A percentile compares a stretch with the other conserved stretches of the same genome.
Evolutionary conservation across 2,797 vertebrate genomes (phyloP).

Genomic region (Bradypodion ventrale): DNA sequence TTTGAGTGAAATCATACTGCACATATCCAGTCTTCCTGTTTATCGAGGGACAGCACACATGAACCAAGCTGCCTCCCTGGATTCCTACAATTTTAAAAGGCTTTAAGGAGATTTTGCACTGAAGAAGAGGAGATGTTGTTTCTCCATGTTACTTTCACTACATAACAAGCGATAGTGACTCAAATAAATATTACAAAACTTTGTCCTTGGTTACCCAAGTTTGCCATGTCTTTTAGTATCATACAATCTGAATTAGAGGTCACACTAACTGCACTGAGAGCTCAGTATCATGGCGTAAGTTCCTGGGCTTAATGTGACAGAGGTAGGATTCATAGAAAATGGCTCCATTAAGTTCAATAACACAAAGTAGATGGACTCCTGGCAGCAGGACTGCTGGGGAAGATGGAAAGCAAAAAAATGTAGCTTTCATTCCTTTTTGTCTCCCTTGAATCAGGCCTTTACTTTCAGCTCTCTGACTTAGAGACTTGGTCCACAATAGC

Average conservation of each 20-base stretch:
- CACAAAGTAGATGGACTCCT: neutral
- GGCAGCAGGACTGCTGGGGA: neutral
- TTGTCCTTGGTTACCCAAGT: conserved; percentile 25
- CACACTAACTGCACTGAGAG: neutral
- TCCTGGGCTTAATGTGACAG: neutral
- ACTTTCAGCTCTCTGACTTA: neutral
- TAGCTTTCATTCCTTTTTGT: neutral
- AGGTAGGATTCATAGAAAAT: neutral
- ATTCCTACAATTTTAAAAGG: conserved; percentile 21
- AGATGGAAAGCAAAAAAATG: neutral
- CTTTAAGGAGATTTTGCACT: conserved; percentile 20
- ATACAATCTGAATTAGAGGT: neutral
- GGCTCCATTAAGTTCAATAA: neutral
- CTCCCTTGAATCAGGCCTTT: neutral
- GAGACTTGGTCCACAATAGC: neutral
- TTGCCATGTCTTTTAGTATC: conserved; percentile 20
- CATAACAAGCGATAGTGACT: conserved; percentile 12
- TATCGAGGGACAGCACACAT: conserved; percentile 6
- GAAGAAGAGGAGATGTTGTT: conserved; percentile 22
- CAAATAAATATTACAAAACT: neutral
- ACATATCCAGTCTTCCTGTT: conserved; percentile 33
- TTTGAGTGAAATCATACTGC: conserved; percentile 32
- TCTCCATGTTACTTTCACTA: neutral
- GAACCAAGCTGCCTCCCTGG: conserved; percentile 10
- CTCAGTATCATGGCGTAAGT: neutral